Base-by-base conservation (phyloP, 2,797 vertebrate species). In the Gadopsis marmoratus region DNA sequence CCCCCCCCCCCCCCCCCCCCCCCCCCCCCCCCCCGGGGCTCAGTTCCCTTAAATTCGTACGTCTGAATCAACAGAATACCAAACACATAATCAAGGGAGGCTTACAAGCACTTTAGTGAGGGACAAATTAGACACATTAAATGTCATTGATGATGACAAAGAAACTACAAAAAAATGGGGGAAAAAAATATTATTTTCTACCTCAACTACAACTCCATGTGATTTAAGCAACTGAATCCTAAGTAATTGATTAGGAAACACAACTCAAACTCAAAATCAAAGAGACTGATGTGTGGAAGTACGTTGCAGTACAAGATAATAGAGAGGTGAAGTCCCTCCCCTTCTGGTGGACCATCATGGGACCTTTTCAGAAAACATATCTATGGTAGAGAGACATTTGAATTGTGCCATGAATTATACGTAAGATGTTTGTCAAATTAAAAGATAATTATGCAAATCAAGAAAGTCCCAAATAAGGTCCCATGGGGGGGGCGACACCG, bases 1-100 rank as follows among this genome's bases (percentile, higher is more conserved):
- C n/a, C n/a, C n/a, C n/a, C n/a, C n/a, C n/a, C n/a, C n/a, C n/a
- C 26, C 26, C 26, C 26, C 26, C 26, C 26, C 26, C 26, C 26
- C 26, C 26, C 26, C 26, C 26, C 26, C 26, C 26, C 26, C 26
- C 26, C 1, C 26, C 1, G 26, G 1, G 26, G 1, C 91, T 92
- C 90, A 92, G 91, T 90, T 93, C 90, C 91, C 88, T 86, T 84
- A 87, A 93, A 93, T 92, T 93, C 89, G 93, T 91, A 86, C 47
- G 66, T 91, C 90, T 92, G 87, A 90, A 90, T 91, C 86, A 90
- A 91, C 90, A 86, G 81, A 89, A 92, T 87, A 84, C 88, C 88
- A 88, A 92, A 89, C 84, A 90, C 84, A 86, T 88, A 82, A 91
- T 86, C 76, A 83, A 72, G 29, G 63, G 48, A 55, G 68, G 72